These are phyloP conservation scores for Cerastis rubricosa DNA, from an alignment of 2,888 invertebrate genomes.

Conservation along the genomic window DNA sequence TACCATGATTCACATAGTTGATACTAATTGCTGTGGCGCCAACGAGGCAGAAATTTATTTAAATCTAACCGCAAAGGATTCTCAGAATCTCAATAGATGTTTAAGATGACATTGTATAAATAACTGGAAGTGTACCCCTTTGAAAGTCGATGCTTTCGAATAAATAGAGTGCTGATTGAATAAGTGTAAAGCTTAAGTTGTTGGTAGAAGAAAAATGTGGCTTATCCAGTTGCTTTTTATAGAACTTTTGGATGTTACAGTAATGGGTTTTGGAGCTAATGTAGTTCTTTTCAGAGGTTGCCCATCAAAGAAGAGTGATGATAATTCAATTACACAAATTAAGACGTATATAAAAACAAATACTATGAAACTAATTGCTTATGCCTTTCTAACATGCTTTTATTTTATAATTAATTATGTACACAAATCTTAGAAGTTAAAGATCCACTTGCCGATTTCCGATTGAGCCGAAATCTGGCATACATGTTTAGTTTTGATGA, in stretches of 20 bases:
- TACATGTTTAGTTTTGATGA: not conserved
- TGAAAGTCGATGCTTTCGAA: conserved; percentile 51
- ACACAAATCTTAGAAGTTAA: not conserved
- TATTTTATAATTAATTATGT: too few species aligned
- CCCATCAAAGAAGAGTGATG: conserved; percentile 1
- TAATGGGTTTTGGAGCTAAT: conserved; percentile 28
- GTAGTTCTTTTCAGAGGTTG: not conserved
- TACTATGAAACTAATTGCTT: not conserved
- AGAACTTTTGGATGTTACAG: conserved; percentile 11
- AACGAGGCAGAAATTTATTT: conserved; percentile 71
- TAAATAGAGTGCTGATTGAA: conserved; percentile 60
- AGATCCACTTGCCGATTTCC: not conserved
- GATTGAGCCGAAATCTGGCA: not conserved
- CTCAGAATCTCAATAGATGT: conserved; percentile 70
- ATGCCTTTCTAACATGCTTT: not conserved
- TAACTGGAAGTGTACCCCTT: conserved; percentile 52
- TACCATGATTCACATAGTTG: conserved; percentile 67
- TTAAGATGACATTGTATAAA: conserved; percentile 65
- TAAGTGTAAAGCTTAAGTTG: conserved; percentile 36
- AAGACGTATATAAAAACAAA: not conserved
- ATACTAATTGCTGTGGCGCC: conserved; percentile 79
- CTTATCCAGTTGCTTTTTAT: conserved; percentile 3
- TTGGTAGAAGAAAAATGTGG: conserved; percentile 18
- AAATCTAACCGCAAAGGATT: conserved; percentile 69
- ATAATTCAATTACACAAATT: not conserved